Evolutionary conservation across 2,113 vertebrate genomes (phyloP).

Genomic region (Perccottus glenii): DNA sequence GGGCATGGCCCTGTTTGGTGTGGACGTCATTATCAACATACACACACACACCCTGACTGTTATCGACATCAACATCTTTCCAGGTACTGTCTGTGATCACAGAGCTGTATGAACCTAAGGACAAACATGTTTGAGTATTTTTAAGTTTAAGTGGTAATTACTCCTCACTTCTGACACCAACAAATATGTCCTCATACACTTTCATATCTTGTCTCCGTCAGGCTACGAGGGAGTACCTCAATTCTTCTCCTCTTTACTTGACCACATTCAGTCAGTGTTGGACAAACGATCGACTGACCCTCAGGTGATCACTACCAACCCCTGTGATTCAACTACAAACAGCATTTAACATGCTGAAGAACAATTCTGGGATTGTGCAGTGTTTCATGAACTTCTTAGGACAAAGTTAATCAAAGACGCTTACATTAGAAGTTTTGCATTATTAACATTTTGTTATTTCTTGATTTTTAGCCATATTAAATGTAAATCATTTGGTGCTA

Average conservation of each 20-base stretch:
- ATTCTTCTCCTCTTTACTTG: conserved; percentile 78
- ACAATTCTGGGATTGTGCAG: background rate
- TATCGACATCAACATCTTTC: conserved; percentile 83
- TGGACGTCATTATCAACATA: conserved; percentile 79
- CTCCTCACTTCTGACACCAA: too few species aligned
- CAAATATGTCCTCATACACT: background rate
- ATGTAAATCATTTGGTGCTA: background rate
- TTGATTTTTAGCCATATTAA: background rate
- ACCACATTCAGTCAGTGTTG: conserved; percentile 72
- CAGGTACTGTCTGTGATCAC: conserved; percentile 56
- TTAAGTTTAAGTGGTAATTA: too few species aligned
- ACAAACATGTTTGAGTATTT: background rate
- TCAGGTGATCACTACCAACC: background rate
- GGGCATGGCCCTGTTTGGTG: conserved; percentile 80
- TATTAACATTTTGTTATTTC: background rate
- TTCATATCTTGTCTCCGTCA: conserved; percentile 31
- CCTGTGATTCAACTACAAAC: background rate
- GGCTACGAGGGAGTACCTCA: conserved; percentile 81
- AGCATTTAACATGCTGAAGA: background rate
- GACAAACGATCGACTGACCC: conserved; percentile 26
- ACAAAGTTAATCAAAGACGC: background rate
- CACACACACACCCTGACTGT: conserved; percentile 72
- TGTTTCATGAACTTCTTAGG: background rate
- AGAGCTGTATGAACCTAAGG: background rate
- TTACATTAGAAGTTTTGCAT: background rate